These are phyloP conservation scores for Syngnathus rostellatus DNA, from an alignment of 2,797 vertebrate species.

Conservation along the genomic window DNA sequence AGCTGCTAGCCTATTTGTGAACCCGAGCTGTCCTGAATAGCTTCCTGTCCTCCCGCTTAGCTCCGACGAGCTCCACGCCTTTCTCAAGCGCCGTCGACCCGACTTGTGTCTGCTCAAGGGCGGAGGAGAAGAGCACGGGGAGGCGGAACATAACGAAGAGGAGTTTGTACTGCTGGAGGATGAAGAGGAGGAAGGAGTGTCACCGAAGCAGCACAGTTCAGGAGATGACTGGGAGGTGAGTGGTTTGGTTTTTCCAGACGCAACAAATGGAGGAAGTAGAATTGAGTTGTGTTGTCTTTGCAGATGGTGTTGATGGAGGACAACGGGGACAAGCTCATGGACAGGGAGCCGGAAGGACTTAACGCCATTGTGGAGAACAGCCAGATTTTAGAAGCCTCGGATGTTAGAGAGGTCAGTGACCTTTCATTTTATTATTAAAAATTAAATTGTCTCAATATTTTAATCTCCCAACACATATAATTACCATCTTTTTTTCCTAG, in stretches of 20 bases:
- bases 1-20: constrained; percentile 28
- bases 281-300: not conserved
- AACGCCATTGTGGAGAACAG: constrained; percentile 61
- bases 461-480: too few relatives aligned
- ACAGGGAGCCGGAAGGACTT: constrained; percentile 66
- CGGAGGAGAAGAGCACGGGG: constrained; percentile 48
- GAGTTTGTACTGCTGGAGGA: constrained; percentile 73
- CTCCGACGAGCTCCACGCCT: constrained; percentile 66
- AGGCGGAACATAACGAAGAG: constrained; percentile 61
- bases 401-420: constrained; percentile 63
- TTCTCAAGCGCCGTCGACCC: constrained; percentile 64
- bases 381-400: constrained; percentile 61
- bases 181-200: constrained; percentile 37
- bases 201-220: constrained; percentile 41
- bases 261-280: not conserved
- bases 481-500: constrained; percentile 32
- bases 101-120: constrained; percentile 65
- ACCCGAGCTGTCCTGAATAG: constrained; percentile 1
- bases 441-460: too few relatives aligned
- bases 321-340: constrained; percentile 41
- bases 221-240: constrained; percentile 78
- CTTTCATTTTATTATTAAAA: not conserved
- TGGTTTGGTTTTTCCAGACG: not conserved
- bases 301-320: constrained; percentile 75
- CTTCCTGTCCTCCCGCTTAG: constrained; percentile 37